A percentile compares a stretch with the other conserved stretches of the same genome.
Evolutionary conservation across 2,888 invertebrate genomes (phyloP).

Genomic region (Lithosia quadra): DNA sequence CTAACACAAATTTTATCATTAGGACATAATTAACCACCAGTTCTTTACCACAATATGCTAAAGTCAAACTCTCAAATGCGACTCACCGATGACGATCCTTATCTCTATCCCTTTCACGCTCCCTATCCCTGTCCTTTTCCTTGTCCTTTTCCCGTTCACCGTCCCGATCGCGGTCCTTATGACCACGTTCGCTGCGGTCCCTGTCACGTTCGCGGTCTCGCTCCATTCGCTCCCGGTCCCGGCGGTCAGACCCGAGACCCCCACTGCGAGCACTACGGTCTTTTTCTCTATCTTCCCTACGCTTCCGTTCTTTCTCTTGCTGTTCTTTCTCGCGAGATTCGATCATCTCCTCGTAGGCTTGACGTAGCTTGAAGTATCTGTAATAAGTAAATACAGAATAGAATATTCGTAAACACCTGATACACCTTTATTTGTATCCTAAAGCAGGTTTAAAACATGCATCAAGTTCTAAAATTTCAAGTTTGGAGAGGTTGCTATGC

Average conservation of each 20-base stretch:
- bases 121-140: constrained; percentile 38
- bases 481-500: background rate
- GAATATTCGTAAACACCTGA: background rate
- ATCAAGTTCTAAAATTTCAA: too few relatives aligned
- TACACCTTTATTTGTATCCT: too few relatives aligned
- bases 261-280: constrained; percentile 71
- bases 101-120: constrained; percentile 51
- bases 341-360: constrained; percentile 90
- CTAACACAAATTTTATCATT: too few relatives aligned
- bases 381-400: constrained; percentile 22
- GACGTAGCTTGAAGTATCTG: constrained; percentile 89
- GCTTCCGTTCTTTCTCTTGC: constrained; percentile 85
- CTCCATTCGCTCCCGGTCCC: constrained; percentile 80
- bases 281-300: constrained; percentile 79
- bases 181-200: constrained; percentile 60
- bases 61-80: background rate
- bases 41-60: background rate
- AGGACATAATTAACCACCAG: background rate
- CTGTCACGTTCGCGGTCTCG: constrained; percentile 76
- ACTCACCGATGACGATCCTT: constrained; percentile 46
- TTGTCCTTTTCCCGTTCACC: constrained; percentile 34
- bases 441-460: too few relatives aligned
- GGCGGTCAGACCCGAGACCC: constrained; percentile 77
- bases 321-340: constrained; percentile 87
- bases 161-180: constrained; percentile 39